A percentile compares a stretch with the other conserved stretches of the same genome.
Evolutionary conservation across 2,113 vertebrate genomes (phyloP).

Genomic region (Piprites chloris): DNA sequence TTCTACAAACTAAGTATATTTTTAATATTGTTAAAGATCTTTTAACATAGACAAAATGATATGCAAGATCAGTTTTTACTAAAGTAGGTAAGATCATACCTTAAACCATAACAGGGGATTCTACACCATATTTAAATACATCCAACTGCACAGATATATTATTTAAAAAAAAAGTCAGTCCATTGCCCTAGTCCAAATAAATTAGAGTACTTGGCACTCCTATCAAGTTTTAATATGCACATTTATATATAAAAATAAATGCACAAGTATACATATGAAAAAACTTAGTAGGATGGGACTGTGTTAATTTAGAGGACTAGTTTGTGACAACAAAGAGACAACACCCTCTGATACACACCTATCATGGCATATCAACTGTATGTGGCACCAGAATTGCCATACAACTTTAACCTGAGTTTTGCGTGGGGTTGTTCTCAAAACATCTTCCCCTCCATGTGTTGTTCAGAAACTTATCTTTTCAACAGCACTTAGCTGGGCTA

Average conservation of each 20-base stretch:
- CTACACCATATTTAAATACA: background rate
- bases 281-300: background rate
- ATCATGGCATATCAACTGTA: background rate
- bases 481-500: background rate
- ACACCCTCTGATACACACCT: background rate
- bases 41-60: background rate
- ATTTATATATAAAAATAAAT: background rate
- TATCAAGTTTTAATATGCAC: background rate
- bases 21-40: background rate
- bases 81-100: background rate
- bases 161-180: background rate
- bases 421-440: background rate
- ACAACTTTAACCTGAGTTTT: background rate
- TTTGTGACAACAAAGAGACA: background rate
- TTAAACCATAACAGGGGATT: background rate
- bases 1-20: background rate
- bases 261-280: background rate
- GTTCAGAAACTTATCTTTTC: background rate
- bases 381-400: fast-evolving
- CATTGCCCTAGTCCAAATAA: background rate
- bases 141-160: background rate
- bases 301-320: background rate
- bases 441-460: background rate
- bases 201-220: background rate
- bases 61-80: background rate